Evolutionary conservation across 2,113 vertebrate species (phyloP).

Genomic region (Syngnathus typhle): DNA sequence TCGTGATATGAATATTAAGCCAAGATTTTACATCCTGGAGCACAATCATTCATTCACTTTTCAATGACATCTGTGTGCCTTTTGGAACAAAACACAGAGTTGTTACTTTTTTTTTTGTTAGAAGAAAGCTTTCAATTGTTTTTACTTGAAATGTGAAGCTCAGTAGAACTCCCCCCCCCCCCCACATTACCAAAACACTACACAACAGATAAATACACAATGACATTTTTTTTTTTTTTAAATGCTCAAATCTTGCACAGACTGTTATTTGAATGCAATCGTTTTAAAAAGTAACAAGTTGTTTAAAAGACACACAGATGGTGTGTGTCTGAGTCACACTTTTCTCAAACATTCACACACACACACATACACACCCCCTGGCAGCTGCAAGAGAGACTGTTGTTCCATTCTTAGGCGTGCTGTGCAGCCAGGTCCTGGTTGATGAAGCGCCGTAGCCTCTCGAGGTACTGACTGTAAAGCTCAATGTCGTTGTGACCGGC

Average conservation of each 20-base stretch:
- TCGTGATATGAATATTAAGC: conserved; percentile 39
- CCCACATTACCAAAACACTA: conserved; percentile 11
- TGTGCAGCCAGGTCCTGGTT: conserved; percentile 86
- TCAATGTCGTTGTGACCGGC: conserved; percentile 98
- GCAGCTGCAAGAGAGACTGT: conserved; percentile 38
- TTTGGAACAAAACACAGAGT: conserved; percentile 20
- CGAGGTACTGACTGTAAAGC: conserved; percentile 98
- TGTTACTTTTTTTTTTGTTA: conserved; percentile 6
- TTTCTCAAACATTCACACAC: conserved; percentile 4
- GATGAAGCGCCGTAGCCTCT: conserved; percentile 94
- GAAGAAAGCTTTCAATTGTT: not conserved
- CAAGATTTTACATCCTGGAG: conserved; percentile 17
- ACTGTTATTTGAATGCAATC: conserved; percentile 5
- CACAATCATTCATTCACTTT: conserved; percentile 34
- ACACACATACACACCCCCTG: conserved; percentile 15
- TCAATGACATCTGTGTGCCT: conserved; percentile 56
- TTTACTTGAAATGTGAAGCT: not conserved
- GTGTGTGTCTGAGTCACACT: conserved; percentile 18
- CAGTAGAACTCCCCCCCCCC: not conserved
- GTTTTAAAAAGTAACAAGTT: conserved; percentile 36
- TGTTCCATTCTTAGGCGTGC: conserved; percentile 58
- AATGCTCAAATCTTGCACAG: not conserved
- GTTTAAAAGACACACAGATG: conserved; percentile 60
- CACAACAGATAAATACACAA: conserved; percentile 16
- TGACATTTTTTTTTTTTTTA: conserved; percentile 17